Conservation (phyloP, 2,888 invertebrate genomes). For the Heteromyza rotundicornis region DNA sequence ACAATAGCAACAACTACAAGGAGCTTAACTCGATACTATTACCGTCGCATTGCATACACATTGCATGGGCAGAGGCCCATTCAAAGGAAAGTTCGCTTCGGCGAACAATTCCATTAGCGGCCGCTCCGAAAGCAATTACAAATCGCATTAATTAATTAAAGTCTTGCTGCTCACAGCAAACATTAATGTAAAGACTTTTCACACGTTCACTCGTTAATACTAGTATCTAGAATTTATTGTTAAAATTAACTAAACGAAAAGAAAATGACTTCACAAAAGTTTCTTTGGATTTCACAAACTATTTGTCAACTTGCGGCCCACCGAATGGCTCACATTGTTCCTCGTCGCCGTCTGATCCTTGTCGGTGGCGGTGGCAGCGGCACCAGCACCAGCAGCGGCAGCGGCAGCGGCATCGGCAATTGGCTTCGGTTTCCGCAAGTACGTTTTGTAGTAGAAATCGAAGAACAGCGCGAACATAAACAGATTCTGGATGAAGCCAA, state of each 20-base stretch:
- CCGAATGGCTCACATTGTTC: background rate
- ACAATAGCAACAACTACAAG: background rate
- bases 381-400: background rate
- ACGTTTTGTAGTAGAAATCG: conserved; percentile 58
- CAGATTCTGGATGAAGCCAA: conserved; percentile 54
- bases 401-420: conserved; percentile 8
- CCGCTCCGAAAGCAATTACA: background rate
- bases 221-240: too few species aligned
- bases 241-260: too few species aligned
- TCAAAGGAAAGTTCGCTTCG: background rate
- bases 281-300: background rate
- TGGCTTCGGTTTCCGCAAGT: conserved; percentile 38
- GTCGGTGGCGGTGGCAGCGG: background rate
- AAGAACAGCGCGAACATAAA: conserved; percentile 61
- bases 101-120: background rate
- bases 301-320: background rate
- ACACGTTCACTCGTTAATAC: too few species aligned
- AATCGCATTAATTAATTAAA: too few species aligned
- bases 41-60: background rate
- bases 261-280: background rate
- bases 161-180: too few species aligned
- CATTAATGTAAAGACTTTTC: too few species aligned
- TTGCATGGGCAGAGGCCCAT: background rate
- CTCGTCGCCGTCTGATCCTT: background rate
- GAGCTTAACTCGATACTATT: too few species aligned